Evolutionary conservation across 1,140 invertebrate genomes (phyloP), one percentile per base, ranked within the genome.

Genomic region (Achroia grisella): DNA sequence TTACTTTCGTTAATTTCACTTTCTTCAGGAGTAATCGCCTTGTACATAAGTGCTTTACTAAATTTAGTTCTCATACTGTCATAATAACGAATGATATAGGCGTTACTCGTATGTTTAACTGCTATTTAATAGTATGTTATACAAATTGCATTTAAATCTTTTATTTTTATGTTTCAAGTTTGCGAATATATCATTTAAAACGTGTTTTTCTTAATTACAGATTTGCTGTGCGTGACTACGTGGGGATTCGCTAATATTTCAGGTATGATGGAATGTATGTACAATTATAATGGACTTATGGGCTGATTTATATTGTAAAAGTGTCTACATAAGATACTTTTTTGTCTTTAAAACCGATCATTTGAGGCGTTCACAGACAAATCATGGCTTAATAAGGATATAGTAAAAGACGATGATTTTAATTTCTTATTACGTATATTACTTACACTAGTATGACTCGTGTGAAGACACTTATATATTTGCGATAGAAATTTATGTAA

Each of bases 1-100:
- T 82, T 78, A 82, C 78, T 82, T 81, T 81, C 75, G 62, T 63
- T 78, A 70, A 63, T 82, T 79, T 82, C 74, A 82, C 78, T 82
- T 79, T 82, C 75, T 69, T 71, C 10, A 30, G 46, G 40, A 65
- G 70, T 62, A 64, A 73, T 66, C 33, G 56, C 51, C 34, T 53
- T 56, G 51, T 64, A 51, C 57, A 48, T 62, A 63, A 51, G 43
- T 49, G 56, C n/a, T n/a, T 67, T 58, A 58, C 47, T 59, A 56
- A 63, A 70, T 69, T 63, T 63, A 49, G 34, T 48, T 46, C 17
- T 28, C 14, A 39, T 23, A 23, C 44, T 40, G 2, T 39, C 42
- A 23, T 12, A 23, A 44, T 42, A 23, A 35, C 47, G 65, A 62
- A 56, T 57, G 44, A 29, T 11, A 17, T 43, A 34, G 44, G 50